Evolutionary conservation across 2,797 vertebrate species (phyloP).

Genomic region (Phalloptychus januarius): DNA sequence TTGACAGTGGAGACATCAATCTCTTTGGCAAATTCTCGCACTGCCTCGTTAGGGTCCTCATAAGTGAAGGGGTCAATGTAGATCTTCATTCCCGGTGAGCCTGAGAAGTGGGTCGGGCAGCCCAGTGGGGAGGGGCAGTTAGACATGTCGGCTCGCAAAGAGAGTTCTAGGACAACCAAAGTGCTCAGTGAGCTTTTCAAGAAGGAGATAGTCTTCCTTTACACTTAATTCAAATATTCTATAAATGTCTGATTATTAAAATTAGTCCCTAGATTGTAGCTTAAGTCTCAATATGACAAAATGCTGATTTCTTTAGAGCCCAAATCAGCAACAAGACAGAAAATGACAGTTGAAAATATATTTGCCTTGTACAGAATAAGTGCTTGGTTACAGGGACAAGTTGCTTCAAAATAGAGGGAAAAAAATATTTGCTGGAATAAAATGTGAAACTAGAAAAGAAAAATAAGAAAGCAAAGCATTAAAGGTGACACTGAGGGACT

Average conservation of each 20-base stretch:
- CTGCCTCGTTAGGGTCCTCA: constrained; percentile 96
- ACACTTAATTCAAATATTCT: constrained; percentile 23
- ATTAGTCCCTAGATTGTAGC: constrained; percentile 19
- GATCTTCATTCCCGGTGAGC: constrained; percentile 99
- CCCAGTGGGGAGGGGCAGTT: constrained; percentile 86
- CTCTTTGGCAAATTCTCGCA: constrained; percentile 98
- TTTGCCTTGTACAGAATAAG: constrained; percentile 10
- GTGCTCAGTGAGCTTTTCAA: constrained; percentile 64
- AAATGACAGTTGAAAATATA: not conserved
- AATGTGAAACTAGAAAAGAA: constrained; percentile 21
- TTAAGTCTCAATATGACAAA: constrained; percentile 46
- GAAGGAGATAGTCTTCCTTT: constrained; percentile 28
- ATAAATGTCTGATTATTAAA: constrained; percentile 33
- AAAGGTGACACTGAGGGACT: constrained; percentile 28
- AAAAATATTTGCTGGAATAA: constrained; percentile 57
- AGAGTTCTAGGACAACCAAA: constrained; percentile 84
- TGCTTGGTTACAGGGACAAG: constrained; percentile 15
- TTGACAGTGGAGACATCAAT: constrained; percentile 99
- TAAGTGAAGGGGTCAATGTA: constrained; percentile 99
- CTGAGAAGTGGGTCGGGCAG: constrained; percentile 87
- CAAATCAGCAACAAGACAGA: constrained; percentile 18
- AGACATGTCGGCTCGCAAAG: constrained; percentile 85
- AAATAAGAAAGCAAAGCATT: constrained; percentile 13
- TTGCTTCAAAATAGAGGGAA: constrained; percentile 25
- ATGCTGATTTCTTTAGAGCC: constrained; percentile 25